A percentile compares a stretch with the other conserved stretches of the same genome.
These are phyloP conservation scores for Steinernema khuongi DNA, from an alignment of 1,140 invertebrate species.

Conservation along the genomic window DNA sequence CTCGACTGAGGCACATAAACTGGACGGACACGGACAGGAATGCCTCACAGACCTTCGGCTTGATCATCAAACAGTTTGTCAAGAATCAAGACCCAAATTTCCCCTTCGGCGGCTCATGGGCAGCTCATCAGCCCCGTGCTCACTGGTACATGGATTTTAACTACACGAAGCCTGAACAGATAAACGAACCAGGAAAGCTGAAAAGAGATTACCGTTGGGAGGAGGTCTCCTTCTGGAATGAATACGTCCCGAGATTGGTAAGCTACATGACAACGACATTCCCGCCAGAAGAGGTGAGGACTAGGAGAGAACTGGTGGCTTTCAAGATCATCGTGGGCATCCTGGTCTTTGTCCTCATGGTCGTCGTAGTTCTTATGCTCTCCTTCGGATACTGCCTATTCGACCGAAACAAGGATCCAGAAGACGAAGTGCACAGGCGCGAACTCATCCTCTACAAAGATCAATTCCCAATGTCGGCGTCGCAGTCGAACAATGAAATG, in stretches of 20 bases:
- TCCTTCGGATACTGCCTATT: slow-evolving; percentile 46
- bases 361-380: slow-evolving; percentile 43
- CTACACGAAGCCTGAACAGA: slow-evolving; percentile 32
- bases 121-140: slow-evolving; percentile 48
- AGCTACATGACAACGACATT: slow-evolving; percentile 59
- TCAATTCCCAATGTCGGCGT: background rate
- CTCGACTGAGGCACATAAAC: slow-evolving; percentile 35
- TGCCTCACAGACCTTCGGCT: slow-evolving; percentile 49
- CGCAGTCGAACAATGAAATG: slow-evolving; percentile 12
- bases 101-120: slow-evolving; percentile 43
- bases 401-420: background rate
- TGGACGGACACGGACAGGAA: slow-evolving; percentile 52
- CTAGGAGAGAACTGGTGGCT: slow-evolving; percentile 40
- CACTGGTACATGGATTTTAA: slow-evolving; percentile 57
- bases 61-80: slow-evolving; percentile 51
- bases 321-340: slow-evolving; percentile 46
- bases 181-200: slow-evolving; percentile 37
- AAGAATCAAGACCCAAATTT: slow-evolving; percentile 53
- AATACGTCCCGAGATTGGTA: slow-evolving; percentile 54
- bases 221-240: slow-evolving; percentile 55
- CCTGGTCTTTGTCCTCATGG: slow-evolving; percentile 39
- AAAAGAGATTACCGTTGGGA: slow-evolving; percentile 53
- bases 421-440: background rate
- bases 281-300: slow-evolving; percentile 47
- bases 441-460: background rate